These are phyloP conservation scores for Takifugu bimaculatus DNA, from an alignment of 2,113 vertebrate species.

Conservation along the genomic window DNA sequence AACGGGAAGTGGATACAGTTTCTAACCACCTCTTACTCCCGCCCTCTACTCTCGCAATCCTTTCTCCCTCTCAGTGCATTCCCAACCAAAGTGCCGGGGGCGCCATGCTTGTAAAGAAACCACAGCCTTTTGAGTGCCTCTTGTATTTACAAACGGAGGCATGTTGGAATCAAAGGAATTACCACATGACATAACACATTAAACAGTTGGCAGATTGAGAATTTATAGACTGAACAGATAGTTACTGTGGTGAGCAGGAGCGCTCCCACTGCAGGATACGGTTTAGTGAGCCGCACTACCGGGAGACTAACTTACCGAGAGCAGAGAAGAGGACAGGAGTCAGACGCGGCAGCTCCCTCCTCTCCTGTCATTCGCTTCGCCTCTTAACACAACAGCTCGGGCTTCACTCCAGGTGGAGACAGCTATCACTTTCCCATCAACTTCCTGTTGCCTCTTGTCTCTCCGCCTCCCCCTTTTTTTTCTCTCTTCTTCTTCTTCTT, in stretches of 20 bases:
- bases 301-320: conserved; percentile 69
- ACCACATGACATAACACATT: conserved; percentile 99
- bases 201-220: conserved; percentile 93
- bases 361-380: conserved; percentile 49
- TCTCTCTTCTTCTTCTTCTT: conserved; percentile 2
- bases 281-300: conserved; percentile 44
- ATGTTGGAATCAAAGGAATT: conserved; percentile 99
- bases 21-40: conserved; percentile 66
- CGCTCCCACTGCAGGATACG: conserved; percentile 76
- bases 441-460: conserved; percentile 69
- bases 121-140: conserved; percentile 96
- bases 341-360: conserved; percentile 58
- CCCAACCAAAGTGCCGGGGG: conserved; percentile 89
- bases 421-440: conserved; percentile 71
- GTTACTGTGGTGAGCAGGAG: conserved; percentile 81
- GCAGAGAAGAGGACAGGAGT: conserved; percentile 52
- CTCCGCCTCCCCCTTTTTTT: conserved; percentile 50
- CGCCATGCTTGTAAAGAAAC: conserved; percentile 89
- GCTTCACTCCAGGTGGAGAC: conserved; percentile 70
- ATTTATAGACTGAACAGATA: conserved; percentile 86
- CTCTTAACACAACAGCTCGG: conserved; percentile 52
- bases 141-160: conserved; percentile 99
- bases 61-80: conserved; percentile 63
- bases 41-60: conserved; percentile 61
- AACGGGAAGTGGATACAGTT: conserved; percentile 69